Evolutionary conservation across 2,888 invertebrate species (phyloP), one percentile per base, ranked within the genome.

Genomic region (Lypha dubia): DNA sequence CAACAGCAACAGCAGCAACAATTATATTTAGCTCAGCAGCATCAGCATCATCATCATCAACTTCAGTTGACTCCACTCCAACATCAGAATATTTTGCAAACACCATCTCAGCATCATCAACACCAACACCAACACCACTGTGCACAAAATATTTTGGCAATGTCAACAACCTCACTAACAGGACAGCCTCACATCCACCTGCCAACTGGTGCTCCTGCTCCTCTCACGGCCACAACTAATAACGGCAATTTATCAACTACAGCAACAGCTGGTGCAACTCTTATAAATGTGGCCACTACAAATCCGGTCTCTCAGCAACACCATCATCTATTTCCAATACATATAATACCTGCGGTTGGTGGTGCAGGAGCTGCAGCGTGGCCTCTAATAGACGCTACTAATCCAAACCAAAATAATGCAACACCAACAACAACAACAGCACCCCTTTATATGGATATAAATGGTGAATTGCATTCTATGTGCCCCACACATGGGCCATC

Each of bases 371-470:
- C 60, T 15, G 11, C 84, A 4, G 11, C 84, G 3, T 84, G 84
- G 84, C 70, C 84, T 24, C 13, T 84, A 13, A 3, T 75, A 3
- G 81, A 84, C 11, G 13, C 70, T 7, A 11, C 63, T 11, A 56
- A 38, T 11, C 0, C 67, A 20, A 32, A 46, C 22, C 0, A 22
- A 22, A 46, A 41, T 46, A 38, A 68, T 87, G 38, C 38, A 38
- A 15, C 79, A 4, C 41, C 82, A 22, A 53, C 79, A 24, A 38
- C 81, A 44, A 44, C 44, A n/a, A 15, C 46, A 46, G 20, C 44
- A 22, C 94, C 94, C 82, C 94, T 94, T 89, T 94, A 94, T 90
- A 93, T 94, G 89, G 94, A 94, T 70, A 93, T 94, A 71, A 94
- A 94, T 86, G 94, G 94, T 87, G 94, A 94, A 87, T 93, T 93